A percentile compares a stretch with the other conserved stretches of the same genome.
Conservation (phyloP, 2,888 invertebrate species). For the Lasioglossum morio region DNA sequence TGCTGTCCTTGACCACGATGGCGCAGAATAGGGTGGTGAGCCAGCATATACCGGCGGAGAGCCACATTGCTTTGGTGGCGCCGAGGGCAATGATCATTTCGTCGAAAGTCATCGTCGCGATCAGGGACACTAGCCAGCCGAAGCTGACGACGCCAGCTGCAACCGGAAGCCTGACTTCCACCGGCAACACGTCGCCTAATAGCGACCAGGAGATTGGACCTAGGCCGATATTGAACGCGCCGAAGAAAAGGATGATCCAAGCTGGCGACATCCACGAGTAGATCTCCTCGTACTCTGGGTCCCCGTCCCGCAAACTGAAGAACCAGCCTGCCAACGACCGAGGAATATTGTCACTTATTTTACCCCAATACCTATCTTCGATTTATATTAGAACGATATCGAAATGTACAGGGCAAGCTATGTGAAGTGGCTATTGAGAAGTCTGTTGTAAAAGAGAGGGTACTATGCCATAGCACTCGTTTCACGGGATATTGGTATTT, state of each 20-base stretch:
- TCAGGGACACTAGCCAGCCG: constrained; percentile 76
- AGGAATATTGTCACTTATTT: background rate
- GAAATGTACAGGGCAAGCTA: no score
- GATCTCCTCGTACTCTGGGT: constrained; percentile 77
- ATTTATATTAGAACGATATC: no score
- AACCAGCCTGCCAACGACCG: constrained; percentile 74
- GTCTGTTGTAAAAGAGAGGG: no score
- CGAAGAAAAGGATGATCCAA: constrained; percentile 74
- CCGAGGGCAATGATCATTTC: constrained; percentile 70
- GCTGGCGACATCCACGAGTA: constrained; percentile 78
- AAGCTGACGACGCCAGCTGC: constrained; percentile 66
- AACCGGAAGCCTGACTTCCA: constrained; percentile 70
- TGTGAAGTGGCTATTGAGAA: no score
- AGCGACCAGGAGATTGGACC: constrained; percentile 80
- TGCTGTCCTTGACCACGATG: constrained; percentile 71
- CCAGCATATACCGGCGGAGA: constrained; percentile 74
- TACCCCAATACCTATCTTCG: no score
- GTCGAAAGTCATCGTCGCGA: constrained; percentile 71
- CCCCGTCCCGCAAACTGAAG: constrained; percentile 67
- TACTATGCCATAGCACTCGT: no score
- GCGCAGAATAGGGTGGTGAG: constrained; percentile 68
- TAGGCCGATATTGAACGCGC: constrained; percentile 76
- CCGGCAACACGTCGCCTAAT: constrained; percentile 78
- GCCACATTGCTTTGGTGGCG: constrained; percentile 70
- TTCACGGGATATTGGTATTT: no score